phyloP scores from a whole-genome alignment of 1,140 invertebrate species.

The Megalonaias nervosa region DNA sequence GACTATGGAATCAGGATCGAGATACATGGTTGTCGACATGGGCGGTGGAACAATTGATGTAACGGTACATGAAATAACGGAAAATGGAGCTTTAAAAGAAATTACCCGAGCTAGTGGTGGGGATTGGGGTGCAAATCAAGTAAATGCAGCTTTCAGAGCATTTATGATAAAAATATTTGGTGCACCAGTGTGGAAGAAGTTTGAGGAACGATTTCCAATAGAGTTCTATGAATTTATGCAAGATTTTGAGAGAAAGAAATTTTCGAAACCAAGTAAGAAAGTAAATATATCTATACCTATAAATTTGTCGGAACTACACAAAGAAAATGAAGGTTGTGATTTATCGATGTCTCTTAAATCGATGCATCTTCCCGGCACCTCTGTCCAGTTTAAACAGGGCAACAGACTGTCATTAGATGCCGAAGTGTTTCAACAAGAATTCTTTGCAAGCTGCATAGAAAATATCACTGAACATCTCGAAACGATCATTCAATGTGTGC shows the following conservation, averaged over 20 bases:
- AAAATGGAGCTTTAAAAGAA: constrained; percentile 6
- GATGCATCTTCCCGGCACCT: background rate
- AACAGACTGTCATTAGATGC: constrained; percentile 9
- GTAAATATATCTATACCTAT: constrained; percentile 7
- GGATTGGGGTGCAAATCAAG: constrained; percentile 10
- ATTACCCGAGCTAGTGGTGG: constrained; percentile 9
- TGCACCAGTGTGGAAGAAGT: constrained; percentile 1
- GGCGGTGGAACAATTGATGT: constrained; percentile 22
- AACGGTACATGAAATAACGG: background rate
- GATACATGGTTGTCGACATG: constrained; percentile 17
- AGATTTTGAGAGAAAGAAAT: constrained; percentile 26
- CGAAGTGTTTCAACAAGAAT: background rate
- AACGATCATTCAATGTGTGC: background rate
- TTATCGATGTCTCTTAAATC: background rate
- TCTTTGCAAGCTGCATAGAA: constrained; percentile 15
- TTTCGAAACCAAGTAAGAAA: background rate
- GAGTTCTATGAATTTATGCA: constrained; percentile 14
- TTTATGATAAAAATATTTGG: constrained; percentile 12
- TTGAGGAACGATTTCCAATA: background rate
- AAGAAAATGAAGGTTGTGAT: constrained; percentile 8
- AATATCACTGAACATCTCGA: constrained; percentile 2
- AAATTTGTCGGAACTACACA: background rate
- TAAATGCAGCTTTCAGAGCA: constrained; percentile 8
- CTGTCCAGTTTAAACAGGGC: background rate
- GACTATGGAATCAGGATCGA: constrained; percentile 8